Base-by-base conservation (phyloP, 1,140 invertebrate genomes). In the Phymastichus coffea region DNA sequence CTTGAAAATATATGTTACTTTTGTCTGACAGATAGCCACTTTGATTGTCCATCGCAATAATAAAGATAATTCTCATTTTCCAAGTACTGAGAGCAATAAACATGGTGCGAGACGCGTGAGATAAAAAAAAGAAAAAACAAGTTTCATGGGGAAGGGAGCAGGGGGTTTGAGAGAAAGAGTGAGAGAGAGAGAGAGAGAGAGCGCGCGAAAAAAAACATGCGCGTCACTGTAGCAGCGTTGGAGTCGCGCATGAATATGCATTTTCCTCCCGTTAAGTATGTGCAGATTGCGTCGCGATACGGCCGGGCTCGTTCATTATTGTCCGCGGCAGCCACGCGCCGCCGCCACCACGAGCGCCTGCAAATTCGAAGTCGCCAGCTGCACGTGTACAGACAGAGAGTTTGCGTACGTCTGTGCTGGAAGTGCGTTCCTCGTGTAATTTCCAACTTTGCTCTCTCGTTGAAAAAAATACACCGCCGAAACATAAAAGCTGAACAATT, bases 241-340 rank as follows among this genome's bases (percentile, higher is more conserved):
- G 49, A 61, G 62, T 52, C 56, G 58, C 66, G 64, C 73, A 78
- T 78, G 77, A 80, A 80, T 80, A 80, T 80, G 78, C 74, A 80
- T 76, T 76, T 76, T 76, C 68, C 70, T 67, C 70, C 70, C 72
- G 76, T 76, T 78, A 78, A 78, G 77, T 79, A 77, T 77, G 76
- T 73, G 73, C 75, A 78, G 77, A 80, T 78, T 77, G 77, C 74
- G 74, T 74, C 68, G 74, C 74, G 76, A 77, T 78, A 78, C 71
- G 74, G 70, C 70, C 69, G 71, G 68, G 71, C 37, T 72, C 76
- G 76, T 78, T 78, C 76, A 74, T 79, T 79, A 79, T 78, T 76
- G 75, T 78, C 73, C 73, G 70, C 69, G 71, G 70, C 74, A 75
- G 71, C 66, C 65, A 70, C 49, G 64, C 62, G 61, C 65, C 63